These are phyloP conservation scores for Caenorhabditis macrosperma DNA, from an alignment of 2,888 invertebrate species.

Conservation along the genomic window DNA sequence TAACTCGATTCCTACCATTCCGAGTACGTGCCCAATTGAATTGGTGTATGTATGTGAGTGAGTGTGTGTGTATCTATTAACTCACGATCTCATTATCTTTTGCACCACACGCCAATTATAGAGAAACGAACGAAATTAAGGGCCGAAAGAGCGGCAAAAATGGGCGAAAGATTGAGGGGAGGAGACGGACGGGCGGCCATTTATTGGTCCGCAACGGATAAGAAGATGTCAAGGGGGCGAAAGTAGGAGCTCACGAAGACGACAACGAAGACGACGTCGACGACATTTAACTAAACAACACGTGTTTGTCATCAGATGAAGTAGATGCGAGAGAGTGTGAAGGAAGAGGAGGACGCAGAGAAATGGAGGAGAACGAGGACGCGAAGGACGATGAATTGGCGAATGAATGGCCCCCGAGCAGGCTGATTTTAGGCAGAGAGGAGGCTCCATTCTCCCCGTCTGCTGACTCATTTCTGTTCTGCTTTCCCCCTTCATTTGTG, in stretches of 20 bases:
- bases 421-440: conserved; percentile 42
- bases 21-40: conserved; percentile 14
- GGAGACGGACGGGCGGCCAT: not conserved
- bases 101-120: conserved; percentile 24
- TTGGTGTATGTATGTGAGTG: not conserved
- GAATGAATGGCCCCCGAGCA: conserved; percentile 50
- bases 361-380: conserved; percentile 25
- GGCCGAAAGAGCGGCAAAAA: not conserved
- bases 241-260: conserved; percentile 33
- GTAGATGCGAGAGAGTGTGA: conserved; percentile 28
- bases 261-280: conserved; percentile 30
- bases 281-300: conserved; percentile 58
- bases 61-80: too few species aligned
- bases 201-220: conserved; percentile 46
- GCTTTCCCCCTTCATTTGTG: conserved; percentile 4
- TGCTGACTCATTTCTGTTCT: conserved; percentile 39
- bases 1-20: conserved; percentile 5
- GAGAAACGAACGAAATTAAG: conserved; percentile 4
- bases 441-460: conserved; percentile 18
- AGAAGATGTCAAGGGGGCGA: conserved; percentile 30
- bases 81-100: conserved; percentile 31
- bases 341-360: conserved; percentile 32
- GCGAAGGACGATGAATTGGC: conserved; percentile 46
- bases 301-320: conserved; percentile 57
- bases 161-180: conserved; percentile 1